Evolutionary conservation across 2,797 vertebrate species (phyloP).

Genomic region (Sphenodon punctatus): DNA sequence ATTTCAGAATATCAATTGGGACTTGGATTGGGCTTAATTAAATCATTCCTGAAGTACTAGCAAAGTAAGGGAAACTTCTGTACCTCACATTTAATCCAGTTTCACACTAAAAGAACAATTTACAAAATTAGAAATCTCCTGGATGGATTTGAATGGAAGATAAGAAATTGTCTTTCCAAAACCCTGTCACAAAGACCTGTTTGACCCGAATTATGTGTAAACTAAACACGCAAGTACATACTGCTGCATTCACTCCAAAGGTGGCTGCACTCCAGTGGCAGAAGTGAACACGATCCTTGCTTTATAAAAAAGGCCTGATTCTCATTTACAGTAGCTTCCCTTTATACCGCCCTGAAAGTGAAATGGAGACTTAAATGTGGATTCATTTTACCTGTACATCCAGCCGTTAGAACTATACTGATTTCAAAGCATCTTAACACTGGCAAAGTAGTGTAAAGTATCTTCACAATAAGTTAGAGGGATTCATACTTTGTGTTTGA

Average conservation of each 20-base stretch:
- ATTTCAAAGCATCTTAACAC: too few relatives aligned
- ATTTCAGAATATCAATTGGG: conserved; percentile 44
- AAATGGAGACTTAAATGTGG: too few relatives aligned
- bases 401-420: too few relatives aligned
- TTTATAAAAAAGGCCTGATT: not conserved
- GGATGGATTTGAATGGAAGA: not conserved
- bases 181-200: not conserved
- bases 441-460: too few relatives aligned
- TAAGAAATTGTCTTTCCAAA: not conserved
- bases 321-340: too few relatives aligned
- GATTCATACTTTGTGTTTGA: too few relatives aligned
- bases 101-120: conserved; percentile 22
- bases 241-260: not conserved
- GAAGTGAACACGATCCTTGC: not conserved
- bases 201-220: not conserved
- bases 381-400: too few relatives aligned
- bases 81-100: conserved; percentile 50
- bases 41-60: conserved; percentile 48
- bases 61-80: conserved; percentile 50
- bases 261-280: not conserved
- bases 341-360: too few relatives aligned
- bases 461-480: too few relatives aligned
- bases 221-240: not conserved
- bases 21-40: conserved; percentile 53
- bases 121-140: conserved; percentile 22